Evolutionary conservation across 2,888 invertebrate species (phyloP), one percentile per base, ranked within the genome.

Genomic region (Platycnemis pennipes): DNA sequence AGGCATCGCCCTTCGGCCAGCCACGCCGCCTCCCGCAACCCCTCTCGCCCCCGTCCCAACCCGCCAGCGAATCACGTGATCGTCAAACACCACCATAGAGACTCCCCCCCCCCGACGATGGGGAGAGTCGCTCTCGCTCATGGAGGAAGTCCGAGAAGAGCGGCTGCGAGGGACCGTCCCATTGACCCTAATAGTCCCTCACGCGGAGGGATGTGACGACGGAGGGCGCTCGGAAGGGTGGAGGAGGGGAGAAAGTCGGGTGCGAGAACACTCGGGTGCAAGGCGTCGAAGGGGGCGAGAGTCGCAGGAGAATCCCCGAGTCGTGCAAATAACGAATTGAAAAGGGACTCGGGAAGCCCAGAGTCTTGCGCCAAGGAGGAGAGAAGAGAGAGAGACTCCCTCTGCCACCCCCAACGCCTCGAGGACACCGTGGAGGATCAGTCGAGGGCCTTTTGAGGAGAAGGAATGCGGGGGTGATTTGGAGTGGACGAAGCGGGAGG

Each of bases 281-380:
- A 49, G 77, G 16, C 37, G 77, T 77, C 77, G 26, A 77, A 63
- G 22, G 77, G 77, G 77, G 77, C 77, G 26, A n/a, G 77, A 8
- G 63, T 63, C 77, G 77, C n/a, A n/a, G n/a, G 37, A 77, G 77
- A 77, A 77, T 77, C 37, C n/a, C 63, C 77, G 37, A 2, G 77
- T 13, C 77, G 77, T 37, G 37, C 77, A 77, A 77, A 77, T 77
- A 77, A 77, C 77, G 77, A 77, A 77, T 37, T 77, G 77, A 77
- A 77, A 8, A 37, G n/a, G 77, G 37, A 26, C 63, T 63, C 22
- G 49, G 26, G 63, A 63, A 63, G 63, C 26, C 63, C 49, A 16
- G 1, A 49, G 49, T 49, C 49, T 3, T 5, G 63, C 5, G 26
- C 19, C 63, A 63, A 63, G 63, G 63, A 26, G 19, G 26, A 16